Evolutionary conservation across 2,113 vertebrate genomes (phyloP).

Genomic region (Aegotheles bennettii): DNA sequence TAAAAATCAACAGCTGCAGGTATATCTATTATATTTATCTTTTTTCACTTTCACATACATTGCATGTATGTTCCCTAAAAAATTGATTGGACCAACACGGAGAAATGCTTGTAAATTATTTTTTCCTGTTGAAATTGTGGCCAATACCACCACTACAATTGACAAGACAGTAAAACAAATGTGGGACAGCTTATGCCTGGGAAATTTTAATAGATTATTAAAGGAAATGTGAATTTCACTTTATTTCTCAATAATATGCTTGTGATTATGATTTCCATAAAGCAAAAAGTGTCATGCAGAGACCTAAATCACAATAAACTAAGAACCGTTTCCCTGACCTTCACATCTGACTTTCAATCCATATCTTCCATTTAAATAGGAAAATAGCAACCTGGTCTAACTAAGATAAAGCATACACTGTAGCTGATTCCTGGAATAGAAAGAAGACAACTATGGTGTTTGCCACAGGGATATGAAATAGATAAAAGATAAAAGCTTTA

Average conservation of each 20-base stretch:
- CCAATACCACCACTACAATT: not conserved
- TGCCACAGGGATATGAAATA: slow-evolving; percentile 70
- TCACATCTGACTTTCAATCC: slow-evolving; percentile 68
- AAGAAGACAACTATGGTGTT: slow-evolving; percentile 37
- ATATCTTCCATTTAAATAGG: slow-evolving; percentile 70
- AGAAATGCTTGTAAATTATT: not conserved
- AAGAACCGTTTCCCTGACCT: slow-evolving; percentile 61
- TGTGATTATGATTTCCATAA: not conserved
- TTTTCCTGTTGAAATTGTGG: not conserved
- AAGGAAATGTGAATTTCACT: not conserved
- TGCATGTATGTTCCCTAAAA: not conserved
- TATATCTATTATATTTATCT: not conserved
- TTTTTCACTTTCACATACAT: not conserved
- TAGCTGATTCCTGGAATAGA: slow-evolving; percentile 45
- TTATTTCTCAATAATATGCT: not conserved
- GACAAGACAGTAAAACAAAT: not conserved
- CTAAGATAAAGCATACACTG: slow-evolving; percentile 60
- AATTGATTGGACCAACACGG: not conserved
- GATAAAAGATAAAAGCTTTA: slow-evolving; percentile 71
- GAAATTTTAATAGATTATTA: not conserved
- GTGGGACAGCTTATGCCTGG: not conserved
- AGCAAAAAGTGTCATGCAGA: not conserved
- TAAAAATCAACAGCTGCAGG: not conserved
- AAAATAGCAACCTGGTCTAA: slow-evolving; percentile 40
- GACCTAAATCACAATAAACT: slow-evolving; percentile 3